Evolutionary conservation across 2,888 invertebrate genomes (phyloP).

Genomic region (Cheilosia pagana): DNA sequence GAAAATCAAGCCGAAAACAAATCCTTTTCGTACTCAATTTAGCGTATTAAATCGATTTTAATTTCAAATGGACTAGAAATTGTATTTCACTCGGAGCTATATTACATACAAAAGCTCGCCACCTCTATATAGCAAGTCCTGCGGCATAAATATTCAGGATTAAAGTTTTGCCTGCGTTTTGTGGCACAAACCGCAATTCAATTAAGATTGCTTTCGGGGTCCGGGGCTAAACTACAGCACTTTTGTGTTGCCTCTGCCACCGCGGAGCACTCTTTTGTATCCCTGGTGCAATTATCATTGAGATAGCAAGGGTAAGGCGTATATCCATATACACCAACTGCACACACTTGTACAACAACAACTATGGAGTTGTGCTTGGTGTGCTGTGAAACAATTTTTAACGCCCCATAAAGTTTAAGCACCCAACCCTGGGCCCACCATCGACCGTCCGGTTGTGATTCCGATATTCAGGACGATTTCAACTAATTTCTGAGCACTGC

Average conservation of each 20-base stretch:
- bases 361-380: slow-evolving; percentile 53
- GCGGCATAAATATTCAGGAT: slow-evolving; percentile 71
- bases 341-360: slow-evolving; percentile 17
- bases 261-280: slow-evolving; percentile 33
- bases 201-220: slow-evolving; percentile 70
- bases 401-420: slow-evolving; percentile 73
- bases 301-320: slow-evolving; percentile 28
- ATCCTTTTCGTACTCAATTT: slow-evolving; percentile 66
- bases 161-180: slow-evolving; percentile 69
- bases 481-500: slow-evolving; percentile 57
- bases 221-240: slow-evolving; percentile 46
- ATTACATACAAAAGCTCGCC: slow-evolving; percentile 21
- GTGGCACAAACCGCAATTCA: slow-evolving; percentile 69
- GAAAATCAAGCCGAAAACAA: slow-evolving; percentile 52
- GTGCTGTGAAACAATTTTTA: slow-evolving; percentile 74
- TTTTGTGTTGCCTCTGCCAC: slow-evolving; percentile 3
- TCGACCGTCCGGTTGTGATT: slow-evolving; percentile 49
- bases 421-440: slow-evolving; percentile 27
- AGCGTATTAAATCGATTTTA: slow-evolving; percentile 73
- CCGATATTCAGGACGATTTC: slow-evolving; percentile 63
- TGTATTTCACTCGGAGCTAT: slow-evolving; percentile 50
- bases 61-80: slow-evolving; percentile 71
- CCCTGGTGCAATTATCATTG: slow-evolving; percentile 65
- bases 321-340: slow-evolving; percentile 16
- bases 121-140: slow-evolving; percentile 26